These are phyloP conservation scores for human DNA, from an alignment of 2,113 vertebrate species.

Conservation along the genomic window GRCh38 chr6:56528001-56528500, in stretches of 20 bases:
- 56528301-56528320: background rate
- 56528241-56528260: background rate
- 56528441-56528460: slow-evolving; percentile 22
- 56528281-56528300: rapidly evolving
- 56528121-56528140: background rate
- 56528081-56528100: background rate
- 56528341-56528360: background rate
- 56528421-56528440: slow-evolving; percentile 34
- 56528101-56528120: background rate
- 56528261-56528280: background rate
- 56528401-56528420: background rate
- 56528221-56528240: background rate
- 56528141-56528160: background rate
- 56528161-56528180: background rate
- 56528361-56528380: background rate
- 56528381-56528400: background rate
- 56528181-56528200: background rate
- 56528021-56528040: background rate
- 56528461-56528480: background rate
- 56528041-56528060: background rate
- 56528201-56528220: background rate
- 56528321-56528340: background rate
- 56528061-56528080: background rate
- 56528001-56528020: background rate
- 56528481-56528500: background rate